These are phyloP conservation scores for Theonella swinhoei DNA, from an alignment of 37 sponge, comb jelly and placozoan genomes.

Conservation along the genomic window DNA sequence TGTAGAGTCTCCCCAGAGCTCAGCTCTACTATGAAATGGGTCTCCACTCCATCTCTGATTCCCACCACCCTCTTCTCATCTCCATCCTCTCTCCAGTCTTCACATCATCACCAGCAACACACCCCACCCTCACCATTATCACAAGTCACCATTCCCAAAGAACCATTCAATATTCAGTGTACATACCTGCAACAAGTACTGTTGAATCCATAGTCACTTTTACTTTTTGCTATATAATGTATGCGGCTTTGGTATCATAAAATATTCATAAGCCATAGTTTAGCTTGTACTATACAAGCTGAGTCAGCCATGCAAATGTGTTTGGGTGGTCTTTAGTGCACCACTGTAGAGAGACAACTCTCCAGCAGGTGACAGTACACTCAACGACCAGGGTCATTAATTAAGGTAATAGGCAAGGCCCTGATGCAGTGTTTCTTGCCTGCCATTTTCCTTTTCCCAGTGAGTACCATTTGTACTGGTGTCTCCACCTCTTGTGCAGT, in stretches of 20 bases:
- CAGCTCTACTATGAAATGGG: not conserved
- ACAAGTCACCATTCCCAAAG: not conserved
- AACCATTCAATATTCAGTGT: not conserved
- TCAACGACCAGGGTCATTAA: too few relatives aligned
- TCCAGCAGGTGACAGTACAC: conserved; percentile 11
- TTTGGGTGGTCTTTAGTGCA: not conserved
- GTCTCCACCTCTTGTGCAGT: conserved; percentile 9
- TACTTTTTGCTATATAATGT: too few relatives aligned
- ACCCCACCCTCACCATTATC: not conserved
- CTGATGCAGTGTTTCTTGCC: too few relatives aligned
- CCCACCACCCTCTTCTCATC: not conserved
- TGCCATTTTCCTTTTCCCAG: not conserved
- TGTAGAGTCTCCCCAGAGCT: not conserved
- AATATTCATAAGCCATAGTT: too few relatives aligned
- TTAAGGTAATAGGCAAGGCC: too few relatives aligned
- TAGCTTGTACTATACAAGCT: not conserved
- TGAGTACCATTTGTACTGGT: conserved; percentile 50
- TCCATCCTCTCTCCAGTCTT: too few relatives aligned
- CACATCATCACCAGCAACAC: not conserved
- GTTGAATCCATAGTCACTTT: too few relatives aligned
- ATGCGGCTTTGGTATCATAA: too few relatives aligned
- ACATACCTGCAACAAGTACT: conserved; percentile 9
- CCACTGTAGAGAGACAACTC: conserved; percentile 38
- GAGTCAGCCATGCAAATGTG: not conserved
- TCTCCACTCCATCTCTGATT: not conserved